Evolutionary conservation across 2,797 vertebrate species (phyloP), one percentile per base, ranked within the genome.

Genomic region (Anguilla obscura): DNA sequence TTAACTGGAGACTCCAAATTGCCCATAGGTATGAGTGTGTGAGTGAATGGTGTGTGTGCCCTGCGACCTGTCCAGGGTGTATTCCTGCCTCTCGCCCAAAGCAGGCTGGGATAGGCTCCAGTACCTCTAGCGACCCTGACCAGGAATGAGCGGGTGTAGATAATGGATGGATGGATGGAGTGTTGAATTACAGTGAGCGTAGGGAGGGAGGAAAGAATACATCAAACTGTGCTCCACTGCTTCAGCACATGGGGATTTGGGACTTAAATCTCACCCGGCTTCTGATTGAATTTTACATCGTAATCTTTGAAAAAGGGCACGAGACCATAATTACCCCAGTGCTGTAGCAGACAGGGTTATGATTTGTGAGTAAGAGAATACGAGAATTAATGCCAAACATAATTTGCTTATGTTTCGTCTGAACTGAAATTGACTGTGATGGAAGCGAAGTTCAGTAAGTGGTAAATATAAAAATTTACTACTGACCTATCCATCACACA

Each of bases 231-330:
- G 90, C 90, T 94, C 92, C 89, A 92, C 90, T 92, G 93, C 94
- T 90, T 91, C 91, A 93, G 94, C 94, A 92, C 93, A 92, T 92
- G 93, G 94, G 93, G 91, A 89, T 91, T 91, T 88, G 94, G 92
- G 94, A 95, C 93, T 94, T 94, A 93, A 95, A 95, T 94, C 91
- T 92, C 91, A 91, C 92, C 92, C 87, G 91, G 92, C 90, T 93
- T 92, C 92, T 94, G 93, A 95, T 95, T 93, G 94, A 94, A 94
- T 94, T 96, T 94, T 94, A 94, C 90, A 94, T 92, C 91, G 69
- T 40, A 86, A 93, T 91, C 90, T 92, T 94, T 93, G 93, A 89
- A 94, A 92, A 93, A 91, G 52, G 89, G 91, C 40, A 12, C 89
- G 91, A 91, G 71, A 94, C 94, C 92, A 94, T 94, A 95, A 95